Evolutionary conservation across 2,797 vertebrate genomes (phyloP).

Genomic region (Epinephelus awoara): DNA sequence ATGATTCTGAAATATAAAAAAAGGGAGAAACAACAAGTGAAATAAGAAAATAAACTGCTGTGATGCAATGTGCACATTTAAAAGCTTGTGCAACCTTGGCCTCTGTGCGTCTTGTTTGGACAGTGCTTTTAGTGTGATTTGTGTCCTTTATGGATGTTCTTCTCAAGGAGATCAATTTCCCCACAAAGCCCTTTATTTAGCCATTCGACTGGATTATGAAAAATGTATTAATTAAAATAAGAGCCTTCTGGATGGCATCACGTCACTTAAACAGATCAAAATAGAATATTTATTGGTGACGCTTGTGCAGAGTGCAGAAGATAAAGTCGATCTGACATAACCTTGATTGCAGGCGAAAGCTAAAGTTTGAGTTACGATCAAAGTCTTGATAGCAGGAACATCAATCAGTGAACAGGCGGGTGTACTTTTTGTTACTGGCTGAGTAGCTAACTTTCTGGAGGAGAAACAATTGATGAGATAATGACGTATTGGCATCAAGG

Average conservation of each 20-base stretch:
- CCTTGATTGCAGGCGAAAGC: constrained; percentile 60
- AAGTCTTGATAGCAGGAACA: constrained; percentile 27
- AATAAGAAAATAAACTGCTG: constrained; percentile 18
- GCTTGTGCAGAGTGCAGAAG: constrained; percentile 29
- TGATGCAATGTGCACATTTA: constrained; percentile 34
- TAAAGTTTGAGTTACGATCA: constrained; percentile 67
- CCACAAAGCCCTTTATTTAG: constrained; percentile 80
- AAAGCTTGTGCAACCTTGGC: constrained; percentile 63
- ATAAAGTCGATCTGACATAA: constrained; percentile 64
- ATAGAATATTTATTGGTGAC: constrained; percentile 80
- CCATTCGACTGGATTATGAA: constrained; percentile 79
- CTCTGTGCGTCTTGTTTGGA: constrained; percentile 63
- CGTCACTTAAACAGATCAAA: constrained; percentile 78
- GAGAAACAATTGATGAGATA: constrained; percentile 21
- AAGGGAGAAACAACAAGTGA: constrained; percentile 8
- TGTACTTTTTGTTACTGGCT: constrained; percentile 18
- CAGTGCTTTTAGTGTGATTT: constrained; percentile 86
- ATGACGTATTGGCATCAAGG: background rate
- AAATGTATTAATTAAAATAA: constrained; percentile 87
- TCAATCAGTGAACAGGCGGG: constrained; percentile 42
- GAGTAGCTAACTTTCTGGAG: background rate
- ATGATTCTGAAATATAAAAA: background rate
- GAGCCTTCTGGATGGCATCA: constrained; percentile 72
- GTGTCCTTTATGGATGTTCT: constrained; percentile 77
- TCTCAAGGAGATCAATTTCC: constrained; percentile 78